Evolutionary conservation across 2,113 vertebrate genomes (phyloP).

Genomic region (Gadus chalcogrammus): DNA sequence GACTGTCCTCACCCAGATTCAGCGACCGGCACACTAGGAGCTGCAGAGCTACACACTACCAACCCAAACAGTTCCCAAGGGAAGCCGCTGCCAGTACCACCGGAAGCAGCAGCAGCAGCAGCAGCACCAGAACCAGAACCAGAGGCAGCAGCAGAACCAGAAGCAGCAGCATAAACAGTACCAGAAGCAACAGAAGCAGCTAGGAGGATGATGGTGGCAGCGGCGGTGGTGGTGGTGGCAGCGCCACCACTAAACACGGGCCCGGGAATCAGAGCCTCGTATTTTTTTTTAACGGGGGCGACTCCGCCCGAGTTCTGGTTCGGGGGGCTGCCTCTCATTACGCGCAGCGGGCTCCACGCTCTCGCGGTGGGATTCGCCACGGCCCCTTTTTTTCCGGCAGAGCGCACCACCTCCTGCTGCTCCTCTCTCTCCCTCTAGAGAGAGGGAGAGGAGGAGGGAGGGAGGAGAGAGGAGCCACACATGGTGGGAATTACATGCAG

Average conservation of each 20-base stretch:
- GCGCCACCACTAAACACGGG: background rate
- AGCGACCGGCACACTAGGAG: no score
- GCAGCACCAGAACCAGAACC: no score
- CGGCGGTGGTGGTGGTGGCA: background rate
- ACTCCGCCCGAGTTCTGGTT: background rate
- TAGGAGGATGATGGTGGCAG: background rate
- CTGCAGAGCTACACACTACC: no score
- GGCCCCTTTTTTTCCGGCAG: conserved; percentile 36
- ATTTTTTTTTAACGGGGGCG: background rate
- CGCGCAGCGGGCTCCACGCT: conserved; percentile 45
- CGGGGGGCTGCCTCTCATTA: conserved; percentile 53
- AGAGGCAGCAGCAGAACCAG: background rate
- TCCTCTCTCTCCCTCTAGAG: conserved; percentile 26
- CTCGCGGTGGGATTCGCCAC: conserved; percentile 55
- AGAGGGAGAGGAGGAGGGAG: background rate
- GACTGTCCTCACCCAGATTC: no score
- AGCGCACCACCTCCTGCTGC: no score
- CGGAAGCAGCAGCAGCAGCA: no score
- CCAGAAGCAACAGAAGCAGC: no score
- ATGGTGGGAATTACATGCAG: conserved; percentile 70
- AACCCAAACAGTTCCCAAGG: no score
- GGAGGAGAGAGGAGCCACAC: conserved; percentile 35
- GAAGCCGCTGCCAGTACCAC: no score
- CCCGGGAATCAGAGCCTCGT: no score
- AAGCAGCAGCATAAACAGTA: background rate